Base-by-base conservation (phyloP, 2,113 vertebrate genomes). In the Poeciliopsis turrubarensis region DNA sequence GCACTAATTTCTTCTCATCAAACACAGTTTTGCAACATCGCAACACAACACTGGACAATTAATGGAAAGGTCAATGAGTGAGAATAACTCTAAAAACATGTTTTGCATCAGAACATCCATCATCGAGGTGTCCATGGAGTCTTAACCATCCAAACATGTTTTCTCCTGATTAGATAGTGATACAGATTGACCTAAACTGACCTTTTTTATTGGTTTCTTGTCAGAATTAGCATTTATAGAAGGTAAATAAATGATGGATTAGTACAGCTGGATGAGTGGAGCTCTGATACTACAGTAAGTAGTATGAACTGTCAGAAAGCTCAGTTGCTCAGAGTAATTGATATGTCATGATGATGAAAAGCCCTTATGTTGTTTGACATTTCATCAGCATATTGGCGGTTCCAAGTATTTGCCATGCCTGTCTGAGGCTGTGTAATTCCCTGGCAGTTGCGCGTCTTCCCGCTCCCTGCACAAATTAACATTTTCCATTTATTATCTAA, bases 241-340 rank as follows among this genome's bases (percentile, higher is more conserved):
- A 70, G 54, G 73, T 87, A 83, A 85, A 80, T 83, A 83, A 86
- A 81, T 65, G 84, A 87, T 77, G 73, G 75, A 67, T 82, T 86
- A 77, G 75, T 72, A 25, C 51, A 25, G 70, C 76, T 64, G 68
- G 72, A 84, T 82, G 78, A 68, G 70, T 60, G 68, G 66, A 89
- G 89, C 67, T 94, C 90, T 94, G 92, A 94, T 94, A 73, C 95
- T 92, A 94, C 94, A 93, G 94, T 96, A 94, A 94, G 94, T 91
- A 89, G 93, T 92, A 29, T 74, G 90, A 93, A 91, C 92, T 92
- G 93, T 65, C 74, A 87, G 74, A 82, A 72, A 80, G 78, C 82
- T 81, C 65, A 68, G 31, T 80, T 68, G 61, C 71, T 82, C 69
- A 54, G 34, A 60, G 82, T 87, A 89, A 90, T 87, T 87, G 77